A percentile compares a stretch with the other conserved stretches of the same genome.
Evolutionary conservation across 2,888 invertebrate genomes (phyloP).

Genomic region (Rhopalosiphum nymphaeae): DNA sequence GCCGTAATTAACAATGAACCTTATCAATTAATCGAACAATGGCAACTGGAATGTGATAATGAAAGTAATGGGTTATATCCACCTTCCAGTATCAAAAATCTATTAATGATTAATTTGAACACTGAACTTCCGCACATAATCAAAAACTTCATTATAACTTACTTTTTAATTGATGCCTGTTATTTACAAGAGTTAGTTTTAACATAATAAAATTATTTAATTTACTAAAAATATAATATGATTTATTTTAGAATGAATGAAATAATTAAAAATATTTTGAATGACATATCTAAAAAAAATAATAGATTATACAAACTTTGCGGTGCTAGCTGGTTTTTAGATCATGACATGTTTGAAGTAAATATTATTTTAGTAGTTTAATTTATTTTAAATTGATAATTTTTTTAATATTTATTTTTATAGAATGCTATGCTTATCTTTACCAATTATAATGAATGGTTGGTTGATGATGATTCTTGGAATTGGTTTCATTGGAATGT

Average conservation of each 20-base stretch:
- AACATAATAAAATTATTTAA: neutral
- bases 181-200: constrained; percentile 76
- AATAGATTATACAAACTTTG: constrained; percentile 46
- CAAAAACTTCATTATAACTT: constrained; percentile 85
- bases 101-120: constrained; percentile 81
- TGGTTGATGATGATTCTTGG: constrained; percentile 5
- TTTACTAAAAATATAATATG: neutral
- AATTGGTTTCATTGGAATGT: constrained; percentile 59
- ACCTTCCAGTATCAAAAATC: constrained; percentile 83
- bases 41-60: constrained; percentile 75
- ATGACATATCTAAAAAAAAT: constrained; percentile 22
- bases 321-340: constrained; percentile 90
- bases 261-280: constrained; percentile 33
- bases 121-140: constrained; percentile 77
- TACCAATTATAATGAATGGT: constrained; percentile 39
- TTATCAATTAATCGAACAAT: constrained; percentile 71
- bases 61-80: constrained; percentile 79
- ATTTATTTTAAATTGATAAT: neutral
- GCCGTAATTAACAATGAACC: constrained; percentile 78
- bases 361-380: constrained; percentile 69
- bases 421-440: constrained; percentile 48
- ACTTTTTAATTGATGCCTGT: constrained; percentile 85
- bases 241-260: constrained; percentile 19
- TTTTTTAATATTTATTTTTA: neutral
- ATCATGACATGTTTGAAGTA: constrained; percentile 86